Percentiles rank a stretch among this genome's conserved stretches.
phyloP scores from a whole-genome alignment of 1,140 invertebrate genomes.

The Berghia stephanieae region DNA sequence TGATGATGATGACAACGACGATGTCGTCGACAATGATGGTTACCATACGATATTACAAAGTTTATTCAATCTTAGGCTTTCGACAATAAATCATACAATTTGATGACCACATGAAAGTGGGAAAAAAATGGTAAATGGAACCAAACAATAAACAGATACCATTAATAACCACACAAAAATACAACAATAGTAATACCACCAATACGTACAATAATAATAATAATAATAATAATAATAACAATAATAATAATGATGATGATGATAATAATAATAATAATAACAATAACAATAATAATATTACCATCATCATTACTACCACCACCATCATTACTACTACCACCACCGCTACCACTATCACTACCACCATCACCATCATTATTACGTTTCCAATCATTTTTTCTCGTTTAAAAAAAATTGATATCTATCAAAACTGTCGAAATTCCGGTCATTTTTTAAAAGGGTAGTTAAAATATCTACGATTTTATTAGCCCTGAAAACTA shows the following conservation, averaged over 20 bases:
- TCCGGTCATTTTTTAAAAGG: too few relatives aligned
- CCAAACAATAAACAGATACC: background rate
- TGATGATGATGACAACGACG: background rate
- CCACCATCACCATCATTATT: background rate
- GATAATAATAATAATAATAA: background rate
- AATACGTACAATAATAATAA: background rate
- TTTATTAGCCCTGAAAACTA: too few relatives aligned
- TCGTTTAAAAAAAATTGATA: background rate
- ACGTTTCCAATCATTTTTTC: background rate
- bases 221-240: background rate
- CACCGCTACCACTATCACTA: background rate
- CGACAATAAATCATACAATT: background rate
- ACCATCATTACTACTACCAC: background rate
- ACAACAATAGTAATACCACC: background rate
- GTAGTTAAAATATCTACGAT: too few relatives aligned
- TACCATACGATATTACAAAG: background rate
- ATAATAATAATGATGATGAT: background rate
- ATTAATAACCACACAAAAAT: background rate
- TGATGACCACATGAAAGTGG: background rate
- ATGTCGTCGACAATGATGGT: background rate
- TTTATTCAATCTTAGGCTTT: background rate
- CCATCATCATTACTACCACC: slow-evolving; percentile 5
- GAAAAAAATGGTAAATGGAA: background rate
- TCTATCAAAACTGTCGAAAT: background rate
- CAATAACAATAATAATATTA: slow-evolving; percentile 10